Conservation (phyloP, 2,888 invertebrate genomes). For the Troides helena region DNA sequence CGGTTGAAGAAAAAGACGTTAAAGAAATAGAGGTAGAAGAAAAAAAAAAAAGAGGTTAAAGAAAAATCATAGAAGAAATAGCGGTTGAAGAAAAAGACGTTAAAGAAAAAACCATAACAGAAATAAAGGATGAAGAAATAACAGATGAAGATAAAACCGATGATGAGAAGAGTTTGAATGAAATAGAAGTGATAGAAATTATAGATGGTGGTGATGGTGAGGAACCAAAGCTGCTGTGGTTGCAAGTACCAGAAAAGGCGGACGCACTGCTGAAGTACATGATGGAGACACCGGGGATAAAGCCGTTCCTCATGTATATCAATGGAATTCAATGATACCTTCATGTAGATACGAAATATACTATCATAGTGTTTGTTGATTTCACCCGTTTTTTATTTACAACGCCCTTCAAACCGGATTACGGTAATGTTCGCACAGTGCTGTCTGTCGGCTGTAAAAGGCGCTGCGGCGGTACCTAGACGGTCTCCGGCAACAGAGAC, state of each 20-base stretch:
- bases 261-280: slow-evolving; percentile 6
- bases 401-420: no score
- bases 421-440: no score
- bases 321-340: neutral
- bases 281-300: neutral
- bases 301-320: slow-evolving; percentile 8
- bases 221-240: neutral
- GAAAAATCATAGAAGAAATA: neutral
- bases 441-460: no score
- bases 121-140: no score
- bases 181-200: neutral
- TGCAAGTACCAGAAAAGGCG: neutral
- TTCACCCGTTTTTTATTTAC: no score
- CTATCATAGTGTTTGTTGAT: no score
- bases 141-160: no score
- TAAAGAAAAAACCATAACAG: neutral
- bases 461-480: no score
- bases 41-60: neutral
- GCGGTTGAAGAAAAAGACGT: neutral
- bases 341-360: no score
- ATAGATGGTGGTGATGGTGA: neutral
- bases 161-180: no score
- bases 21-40: neutral
- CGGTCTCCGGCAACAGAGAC: no score
- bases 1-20: neutral